Percentiles rank a stretch among this genome's conserved stretches.
These are phyloP conservation scores for Parapristionchus giblindavisi DNA, from an alignment of 2,888 invertebrate species.

Conservation along the genomic window DNA sequence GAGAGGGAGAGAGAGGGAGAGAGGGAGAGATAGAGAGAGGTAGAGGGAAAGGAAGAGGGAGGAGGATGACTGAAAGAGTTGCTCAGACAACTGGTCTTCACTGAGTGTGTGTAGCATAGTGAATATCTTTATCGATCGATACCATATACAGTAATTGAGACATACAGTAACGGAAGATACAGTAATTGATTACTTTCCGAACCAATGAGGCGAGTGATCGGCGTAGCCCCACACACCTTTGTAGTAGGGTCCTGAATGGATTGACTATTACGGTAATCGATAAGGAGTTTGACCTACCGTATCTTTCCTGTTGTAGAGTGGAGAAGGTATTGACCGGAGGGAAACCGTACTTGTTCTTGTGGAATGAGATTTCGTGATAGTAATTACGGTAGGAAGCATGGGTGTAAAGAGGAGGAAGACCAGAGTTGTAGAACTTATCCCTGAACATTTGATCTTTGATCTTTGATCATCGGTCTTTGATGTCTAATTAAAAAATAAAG, in stretches of 20 bases:
- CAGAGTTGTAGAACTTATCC: conserved; percentile 63
- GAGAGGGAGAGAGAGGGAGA: no score
- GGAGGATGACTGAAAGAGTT: no score
- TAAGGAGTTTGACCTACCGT: conserved; percentile 44
- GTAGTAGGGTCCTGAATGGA: conserved; percentile 61
- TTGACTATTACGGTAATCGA: not conserved
- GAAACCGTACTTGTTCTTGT: conserved; percentile 58
- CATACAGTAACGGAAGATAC: no score
- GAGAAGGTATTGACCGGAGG: conserved; percentile 58
- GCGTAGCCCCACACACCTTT: conserved; percentile 63
- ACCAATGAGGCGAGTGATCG: conserved; percentile 61
- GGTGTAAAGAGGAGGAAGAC: conserved; percentile 61
- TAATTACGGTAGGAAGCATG: conserved; percentile 60
- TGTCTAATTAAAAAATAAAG: no score
- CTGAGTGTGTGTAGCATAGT: no score
- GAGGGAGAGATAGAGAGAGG: no score
- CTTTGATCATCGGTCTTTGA: no score
- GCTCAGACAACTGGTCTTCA: no score
- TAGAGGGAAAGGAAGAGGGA: no score
- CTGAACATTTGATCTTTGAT: conserved; percentile 32
- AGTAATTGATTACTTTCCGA: conserved; percentile 50
- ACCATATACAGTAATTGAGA: no score
- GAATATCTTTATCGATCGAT: no score
- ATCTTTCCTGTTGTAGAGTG: conserved; percentile 60
- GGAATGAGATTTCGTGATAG: conserved; percentile 63